phyloP scores from a whole-genome alignment of 2,113 vertebrate genomes.

The Thalassarche chlororhynchos region DNA sequence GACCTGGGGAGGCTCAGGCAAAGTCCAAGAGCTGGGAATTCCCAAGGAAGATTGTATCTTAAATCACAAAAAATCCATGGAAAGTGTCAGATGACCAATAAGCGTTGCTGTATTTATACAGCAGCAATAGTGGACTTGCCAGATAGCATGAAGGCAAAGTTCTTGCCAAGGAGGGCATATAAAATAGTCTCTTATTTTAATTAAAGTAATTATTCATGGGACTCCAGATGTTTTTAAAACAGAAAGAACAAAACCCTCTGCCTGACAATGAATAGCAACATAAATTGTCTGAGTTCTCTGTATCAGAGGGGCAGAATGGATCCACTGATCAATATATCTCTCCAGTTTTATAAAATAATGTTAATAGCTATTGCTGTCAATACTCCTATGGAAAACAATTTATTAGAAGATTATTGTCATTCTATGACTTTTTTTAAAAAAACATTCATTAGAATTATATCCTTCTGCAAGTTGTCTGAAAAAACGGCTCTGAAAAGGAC shows the following conservation, averaged over 20 bases:
- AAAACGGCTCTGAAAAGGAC: background rate
- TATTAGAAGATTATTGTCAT: conserved; percentile 19
- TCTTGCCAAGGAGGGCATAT: background rate
- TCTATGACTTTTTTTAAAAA: background rate
- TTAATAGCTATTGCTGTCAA: conserved; percentile 4
- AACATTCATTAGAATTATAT: conserved; percentile 19
- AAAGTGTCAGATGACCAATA: background rate
- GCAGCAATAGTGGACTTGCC: background rate
- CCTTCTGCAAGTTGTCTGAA: background rate
- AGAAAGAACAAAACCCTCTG: background rate
- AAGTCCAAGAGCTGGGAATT: background rate
- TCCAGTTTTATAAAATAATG: background rate
- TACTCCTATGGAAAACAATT: conserved; percentile 30
- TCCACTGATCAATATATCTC: background rate
- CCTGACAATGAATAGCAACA: background rate
- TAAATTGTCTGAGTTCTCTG: background rate
- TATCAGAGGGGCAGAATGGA: background rate
- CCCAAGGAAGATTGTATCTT: background rate
- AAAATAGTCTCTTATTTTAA: conserved; percentile 21
- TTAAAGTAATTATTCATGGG: conserved; percentile 22
- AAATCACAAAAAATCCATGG: background rate
- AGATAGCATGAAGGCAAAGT: background rate
- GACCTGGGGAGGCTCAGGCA: background rate
- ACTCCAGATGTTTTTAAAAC: background rate
- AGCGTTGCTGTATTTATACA: background rate